phyloP scores from a whole-genome alignment of 2,797 vertebrate genomes.

The Enteromius thamalakanensis region DNA sequence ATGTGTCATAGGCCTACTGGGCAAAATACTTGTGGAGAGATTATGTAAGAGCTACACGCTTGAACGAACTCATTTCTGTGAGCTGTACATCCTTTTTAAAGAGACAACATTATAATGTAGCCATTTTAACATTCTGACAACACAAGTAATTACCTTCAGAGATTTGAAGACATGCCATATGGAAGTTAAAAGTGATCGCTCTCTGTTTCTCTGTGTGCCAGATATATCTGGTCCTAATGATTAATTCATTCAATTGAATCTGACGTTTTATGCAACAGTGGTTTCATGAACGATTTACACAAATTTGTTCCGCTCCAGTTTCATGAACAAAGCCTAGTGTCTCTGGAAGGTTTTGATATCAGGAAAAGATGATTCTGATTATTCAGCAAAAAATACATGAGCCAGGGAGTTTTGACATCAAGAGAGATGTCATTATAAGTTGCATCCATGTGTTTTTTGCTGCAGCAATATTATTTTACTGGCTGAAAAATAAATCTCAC shows the following conservation, averaged over 20 bases:
- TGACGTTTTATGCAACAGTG: slow-evolving; percentile 18
- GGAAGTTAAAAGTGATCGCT: not conserved
- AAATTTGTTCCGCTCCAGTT: slow-evolving; percentile 10
- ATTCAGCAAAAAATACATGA: not conserved
- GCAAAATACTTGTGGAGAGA: slow-evolving; percentile 32
- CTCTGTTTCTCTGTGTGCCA: not conserved
- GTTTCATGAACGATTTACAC: slow-evolving; percentile 2
- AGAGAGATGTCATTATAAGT: not conserved
- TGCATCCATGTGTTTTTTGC: not conserved
- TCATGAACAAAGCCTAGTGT: not conserved
- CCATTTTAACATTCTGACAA: slow-evolving; percentile 46
- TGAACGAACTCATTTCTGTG: slow-evolving; percentile 56
- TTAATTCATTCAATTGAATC: not conserved
- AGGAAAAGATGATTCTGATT: slow-evolving; percentile 13
- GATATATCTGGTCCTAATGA: not conserved
- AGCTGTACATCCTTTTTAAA: slow-evolving; percentile 43
- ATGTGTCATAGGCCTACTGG: slow-evolving; percentile 17
- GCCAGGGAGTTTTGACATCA: not conserved
- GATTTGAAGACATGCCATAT: not conserved
- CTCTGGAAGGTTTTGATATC: not conserved
- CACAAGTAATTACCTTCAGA: not conserved
- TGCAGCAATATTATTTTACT: not conserved
- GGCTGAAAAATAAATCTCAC: not conserved
- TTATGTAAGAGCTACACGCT: slow-evolving; percentile 58
- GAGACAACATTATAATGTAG: slow-evolving; percentile 40